Evolutionary conservation across 2,797 vertebrate genomes (phyloP), one percentile per base, ranked within the genome.

Genomic region (Neosilurus hyrtlii): DNA sequence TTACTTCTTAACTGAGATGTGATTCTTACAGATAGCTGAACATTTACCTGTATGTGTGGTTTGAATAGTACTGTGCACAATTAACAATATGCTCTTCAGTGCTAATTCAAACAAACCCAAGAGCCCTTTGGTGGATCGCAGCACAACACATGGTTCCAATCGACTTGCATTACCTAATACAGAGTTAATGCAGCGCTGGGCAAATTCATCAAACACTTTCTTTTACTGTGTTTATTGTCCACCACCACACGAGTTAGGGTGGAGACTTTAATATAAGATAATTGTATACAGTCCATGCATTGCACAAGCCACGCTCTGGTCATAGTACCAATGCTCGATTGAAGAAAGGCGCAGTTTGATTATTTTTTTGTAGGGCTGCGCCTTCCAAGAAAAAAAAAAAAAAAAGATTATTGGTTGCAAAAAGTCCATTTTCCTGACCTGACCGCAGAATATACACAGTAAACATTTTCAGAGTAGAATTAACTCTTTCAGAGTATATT

Each of bases 391-490:
- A 8, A 8, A 43, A 43, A 43, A 43, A 92, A 93, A 94, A 94
- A 90, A 93, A 88, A 88, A 84, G 89, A 94, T 92, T 93, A 90
- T 89, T 92, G 92, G 94, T 93, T 92, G 26, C 26, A 90, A 84
- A 89, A 87, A 87, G 89, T 92, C 89, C 88, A 87, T 76, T 86
- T 83, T 81, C 72, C 71, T 74, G 88, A 90, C 86, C 89, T 76
- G 75, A 88, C 82, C 87, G 82, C 74, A 82, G 88, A 85, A 87
- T 86, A 84, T 88, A 89, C 88, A 89, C 43, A 43, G 43, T 43
- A 43, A 30, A 43, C 43, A 8, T 43, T 43, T 43, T 43, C 43
- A 43, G 43, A 8, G 43, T 43, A 43, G 43, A 43, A 43, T 43
- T 43, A 43, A 43, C 43, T 43, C 43, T 5, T 43, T 43, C 43